A percentile compares a stretch with the other conserved stretches of the same genome.
phyloP scores from a whole-genome alignment of 2,888 invertebrate species.

The Parascotia fuliginaria region DNA sequence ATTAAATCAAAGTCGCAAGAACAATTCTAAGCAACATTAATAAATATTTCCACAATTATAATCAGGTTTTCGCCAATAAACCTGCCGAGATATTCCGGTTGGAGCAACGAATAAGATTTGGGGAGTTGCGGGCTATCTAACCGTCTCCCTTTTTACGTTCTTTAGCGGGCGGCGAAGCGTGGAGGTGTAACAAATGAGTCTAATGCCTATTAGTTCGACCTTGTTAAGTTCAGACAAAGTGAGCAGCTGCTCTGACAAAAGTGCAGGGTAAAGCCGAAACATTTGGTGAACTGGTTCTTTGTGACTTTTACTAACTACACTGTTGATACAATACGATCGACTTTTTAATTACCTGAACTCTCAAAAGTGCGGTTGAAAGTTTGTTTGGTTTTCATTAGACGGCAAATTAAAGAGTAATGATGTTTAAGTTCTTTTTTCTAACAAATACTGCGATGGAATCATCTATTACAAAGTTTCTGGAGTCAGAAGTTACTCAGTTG shows the following conservation, averaged over 20 bases:
- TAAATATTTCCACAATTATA: constrained; percentile 28
- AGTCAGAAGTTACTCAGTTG: too few species aligned
- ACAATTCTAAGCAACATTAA: constrained; percentile 19
- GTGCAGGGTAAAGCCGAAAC: constrained; percentile 63
- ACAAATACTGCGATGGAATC: neutral
- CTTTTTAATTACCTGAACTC: constrained; percentile 30
- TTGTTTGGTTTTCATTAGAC: constrained; percentile 10
- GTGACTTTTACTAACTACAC: constrained; percentile 28
- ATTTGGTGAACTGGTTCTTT: constrained; percentile 42
- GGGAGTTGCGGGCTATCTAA: constrained; percentile 60
- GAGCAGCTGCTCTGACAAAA: constrained; percentile 65
- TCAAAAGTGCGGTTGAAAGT: constrained; percentile 3
- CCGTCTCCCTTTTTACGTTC: constrained; percentile 68
- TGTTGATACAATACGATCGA: constrained; percentile 19
- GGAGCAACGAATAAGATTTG: constrained; percentile 56
- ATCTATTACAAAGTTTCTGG: too few species aligned
- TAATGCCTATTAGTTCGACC: constrained; percentile 80
- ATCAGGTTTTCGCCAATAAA: constrained; percentile 36
- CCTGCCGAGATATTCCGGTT: constrained; percentile 37
- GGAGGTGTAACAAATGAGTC: constrained; percentile 78
- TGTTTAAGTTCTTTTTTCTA: neutral
- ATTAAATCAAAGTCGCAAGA: constrained; percentile 8
- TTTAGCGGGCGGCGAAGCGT: constrained; percentile 73
- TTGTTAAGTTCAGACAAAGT: constrained; percentile 78
- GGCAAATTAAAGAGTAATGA: constrained; percentile 5